These are phyloP conservation scores for Actinia equina DNA, from an alignment of 64 coral and sea anemone genomes.

Conservation along the genomic window DNA sequence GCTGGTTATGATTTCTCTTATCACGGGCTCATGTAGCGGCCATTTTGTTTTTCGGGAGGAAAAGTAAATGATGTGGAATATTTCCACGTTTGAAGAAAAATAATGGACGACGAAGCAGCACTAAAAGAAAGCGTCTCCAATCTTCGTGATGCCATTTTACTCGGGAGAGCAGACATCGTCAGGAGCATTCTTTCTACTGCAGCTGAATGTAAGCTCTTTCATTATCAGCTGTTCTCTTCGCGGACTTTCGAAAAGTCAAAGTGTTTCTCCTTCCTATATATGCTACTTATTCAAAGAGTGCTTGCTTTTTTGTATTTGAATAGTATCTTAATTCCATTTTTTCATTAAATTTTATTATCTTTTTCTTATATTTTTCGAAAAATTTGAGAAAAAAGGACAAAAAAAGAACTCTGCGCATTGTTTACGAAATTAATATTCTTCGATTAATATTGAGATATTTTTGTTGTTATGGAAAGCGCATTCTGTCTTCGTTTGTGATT, in stretches of 20 bases:
- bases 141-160: conserved; percentile 83
- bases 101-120: conserved; percentile 88
- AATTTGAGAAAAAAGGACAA: too few species aligned
- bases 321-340: background rate
- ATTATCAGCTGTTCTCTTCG: background rate
- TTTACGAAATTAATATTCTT: background rate
- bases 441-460: background rate
- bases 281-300: background rate
- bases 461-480: too few species aligned
- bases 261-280: background rate
- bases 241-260: background rate
- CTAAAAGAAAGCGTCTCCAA: conserved; percentile 91
- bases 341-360: background rate
- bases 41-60: background rate
- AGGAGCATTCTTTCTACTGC: conserved; percentile 91
- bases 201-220: conserved; percentile 79
- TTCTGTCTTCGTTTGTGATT: too few species aligned
- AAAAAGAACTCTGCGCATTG: background rate
- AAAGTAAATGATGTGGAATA: background rate
- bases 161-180: conserved; percentile 89
- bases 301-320: background rate
- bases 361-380: background rate
- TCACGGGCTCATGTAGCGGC: background rate
- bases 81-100: background rate
- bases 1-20: conserved; percentile 5